Conservation (phyloP, 1,140 invertebrate species). For the Akabosia matsudoensis region DNA sequence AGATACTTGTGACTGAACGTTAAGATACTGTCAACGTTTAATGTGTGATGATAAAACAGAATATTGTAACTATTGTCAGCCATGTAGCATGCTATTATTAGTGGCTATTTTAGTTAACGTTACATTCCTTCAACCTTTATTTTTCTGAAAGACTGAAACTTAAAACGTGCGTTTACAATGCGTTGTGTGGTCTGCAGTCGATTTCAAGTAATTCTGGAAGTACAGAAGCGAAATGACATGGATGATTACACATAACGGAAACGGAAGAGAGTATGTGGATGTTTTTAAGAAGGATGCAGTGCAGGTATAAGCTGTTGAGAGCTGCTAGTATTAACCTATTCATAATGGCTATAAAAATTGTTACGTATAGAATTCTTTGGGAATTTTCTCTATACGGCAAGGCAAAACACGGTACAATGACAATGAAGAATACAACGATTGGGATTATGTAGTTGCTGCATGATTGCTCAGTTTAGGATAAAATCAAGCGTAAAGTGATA, state of each 20-base stretch:
- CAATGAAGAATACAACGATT: no score
- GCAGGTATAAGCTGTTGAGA: no score
- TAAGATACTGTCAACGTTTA: not conserved
- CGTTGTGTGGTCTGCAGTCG: not conserved
- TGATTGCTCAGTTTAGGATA: no score
- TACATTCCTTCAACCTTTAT: not conserved
- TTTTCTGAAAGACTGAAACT: not conserved
- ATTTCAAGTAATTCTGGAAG: not conserved
- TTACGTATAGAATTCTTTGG: not conserved
- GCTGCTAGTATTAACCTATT: not conserved
- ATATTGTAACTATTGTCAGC: no score
- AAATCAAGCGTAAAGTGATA: no score
- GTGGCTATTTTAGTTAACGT: not conserved
- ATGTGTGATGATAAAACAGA: no score
- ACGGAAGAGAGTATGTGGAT: constrained; percentile 33
- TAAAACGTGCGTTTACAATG: no score
- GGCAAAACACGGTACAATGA: no score
- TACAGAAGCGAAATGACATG: constrained; percentile 18
- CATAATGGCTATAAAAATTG: not conserved
- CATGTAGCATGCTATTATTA: no score
- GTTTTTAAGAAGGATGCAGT: no score
- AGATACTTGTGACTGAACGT: not conserved
- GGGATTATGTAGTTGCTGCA: no score
- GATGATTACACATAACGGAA: constrained; percentile 43
- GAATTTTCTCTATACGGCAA: not conserved